These are phyloP conservation scores for Campylomormyrus tamandua DNA, from an alignment of 2,113 vertebrate species.

Conservation along the genomic window DNA sequence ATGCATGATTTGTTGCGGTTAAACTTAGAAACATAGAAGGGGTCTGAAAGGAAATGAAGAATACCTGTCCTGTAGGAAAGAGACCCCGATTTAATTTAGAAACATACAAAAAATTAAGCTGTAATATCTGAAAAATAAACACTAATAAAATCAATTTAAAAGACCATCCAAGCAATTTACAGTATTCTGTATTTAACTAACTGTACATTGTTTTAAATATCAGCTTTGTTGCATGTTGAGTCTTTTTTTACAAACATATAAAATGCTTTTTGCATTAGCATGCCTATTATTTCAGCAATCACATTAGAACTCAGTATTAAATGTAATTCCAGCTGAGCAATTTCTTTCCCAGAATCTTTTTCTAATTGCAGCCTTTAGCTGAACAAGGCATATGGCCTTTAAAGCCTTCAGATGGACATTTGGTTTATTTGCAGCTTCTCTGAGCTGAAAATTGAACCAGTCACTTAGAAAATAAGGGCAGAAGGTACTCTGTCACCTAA, in stretches of 20 bases:
- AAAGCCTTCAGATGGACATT: conserved; percentile 10
- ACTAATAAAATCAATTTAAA: neutral
- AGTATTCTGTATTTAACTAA: neutral
- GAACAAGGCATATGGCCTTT: neutral
- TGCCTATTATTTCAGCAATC: neutral
- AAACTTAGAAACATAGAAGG: neutral
- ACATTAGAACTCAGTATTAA: neutral
- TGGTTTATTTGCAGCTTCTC: conserved; percentile 15
- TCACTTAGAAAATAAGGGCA: conserved; percentile 21
- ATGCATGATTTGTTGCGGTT: neutral
- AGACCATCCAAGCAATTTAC: neutral
- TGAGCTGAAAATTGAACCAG: conserved; percentile 17
- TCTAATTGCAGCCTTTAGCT: neutral
- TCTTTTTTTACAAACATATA: neutral
- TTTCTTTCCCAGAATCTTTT: neutral
- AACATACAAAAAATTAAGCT: neutral
- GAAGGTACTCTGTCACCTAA: conserved; percentile 1
- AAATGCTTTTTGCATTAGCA: neutral
- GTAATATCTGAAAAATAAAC: neutral
- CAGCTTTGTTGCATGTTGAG: neutral
- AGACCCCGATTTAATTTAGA: neutral
- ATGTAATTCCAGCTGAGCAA: neutral
- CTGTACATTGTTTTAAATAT: neutral
- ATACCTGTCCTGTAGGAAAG: neutral
- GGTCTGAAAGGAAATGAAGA: neutral